Conservation (phyloP, 2,888 invertebrate genomes). For the Mesorhabditis sp. region DNA sequence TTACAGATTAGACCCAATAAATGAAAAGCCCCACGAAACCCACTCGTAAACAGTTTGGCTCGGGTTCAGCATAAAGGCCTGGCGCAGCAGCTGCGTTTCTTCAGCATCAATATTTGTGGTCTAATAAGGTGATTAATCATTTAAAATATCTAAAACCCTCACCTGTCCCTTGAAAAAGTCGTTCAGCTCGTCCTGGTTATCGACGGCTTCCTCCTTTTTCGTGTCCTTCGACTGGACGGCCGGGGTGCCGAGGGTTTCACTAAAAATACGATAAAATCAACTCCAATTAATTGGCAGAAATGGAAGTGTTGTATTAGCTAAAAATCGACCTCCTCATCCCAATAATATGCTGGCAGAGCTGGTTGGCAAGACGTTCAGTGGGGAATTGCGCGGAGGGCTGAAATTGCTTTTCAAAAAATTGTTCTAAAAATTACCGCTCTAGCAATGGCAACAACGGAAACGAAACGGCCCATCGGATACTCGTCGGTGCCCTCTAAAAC, state of each 20-base stretch:
- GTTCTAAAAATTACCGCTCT: conserved; percentile 15
- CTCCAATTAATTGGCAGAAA: background rate
- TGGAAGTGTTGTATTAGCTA: background rate
- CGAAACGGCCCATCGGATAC: conserved; percentile 47
- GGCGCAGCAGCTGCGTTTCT: conserved; percentile 51
- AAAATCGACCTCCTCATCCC: conserved; percentile 12
- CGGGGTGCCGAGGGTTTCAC: conserved; percentile 7
- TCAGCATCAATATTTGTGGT: conserved; percentile 49
- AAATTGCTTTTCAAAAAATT: background rate
- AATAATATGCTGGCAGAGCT: conserved; percentile 52
- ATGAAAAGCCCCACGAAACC: conserved; percentile 6
- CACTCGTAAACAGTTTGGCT: conserved; percentile 49
- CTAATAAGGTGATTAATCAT: conserved; percentile 18
- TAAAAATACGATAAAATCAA: background rate
- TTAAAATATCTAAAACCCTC: conserved; percentile 7
- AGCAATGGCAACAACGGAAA: conserved; percentile 42
- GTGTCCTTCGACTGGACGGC: background rate
- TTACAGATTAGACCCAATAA: too few species aligned
- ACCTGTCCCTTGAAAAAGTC: conserved; percentile 33
- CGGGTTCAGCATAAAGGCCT: conserved; percentile 55
- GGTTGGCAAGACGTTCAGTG: conserved; percentile 41
- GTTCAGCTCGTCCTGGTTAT: conserved; percentile 33
- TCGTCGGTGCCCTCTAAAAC: conserved; percentile 20
- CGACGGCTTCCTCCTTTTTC: background rate
- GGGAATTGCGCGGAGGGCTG: conserved; percentile 30